Evolutionary conservation across 2,113 vertebrate genomes (phyloP).

Genomic region (Ivindomyrus marchei): DNA sequence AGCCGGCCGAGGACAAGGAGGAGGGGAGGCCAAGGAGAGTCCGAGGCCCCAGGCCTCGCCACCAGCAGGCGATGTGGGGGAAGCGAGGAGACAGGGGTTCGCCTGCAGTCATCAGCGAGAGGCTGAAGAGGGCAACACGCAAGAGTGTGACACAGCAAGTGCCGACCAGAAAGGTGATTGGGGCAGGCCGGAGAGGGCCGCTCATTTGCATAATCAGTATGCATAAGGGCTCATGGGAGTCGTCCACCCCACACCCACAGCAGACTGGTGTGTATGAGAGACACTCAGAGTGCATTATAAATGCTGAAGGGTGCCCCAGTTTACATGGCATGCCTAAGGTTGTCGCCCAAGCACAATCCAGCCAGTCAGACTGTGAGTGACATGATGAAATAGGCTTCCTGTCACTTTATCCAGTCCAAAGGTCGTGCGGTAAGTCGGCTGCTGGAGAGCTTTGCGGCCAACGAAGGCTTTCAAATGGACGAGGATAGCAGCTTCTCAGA

Average conservation of each 20-base stretch:
- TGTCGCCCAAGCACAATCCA: neutral
- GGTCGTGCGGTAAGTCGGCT: constrained; percentile 81
- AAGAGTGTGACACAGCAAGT: constrained; percentile 53
- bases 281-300: neutral
- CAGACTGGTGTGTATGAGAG: neutral
- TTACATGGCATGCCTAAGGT: neutral
- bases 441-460: constrained; percentile 81
- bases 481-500: constrained; percentile 88
- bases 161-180: constrained; percentile 46
- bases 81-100: constrained; percentile 40
- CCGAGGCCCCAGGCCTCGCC: constrained; percentile 43
- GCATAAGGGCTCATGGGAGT: neutral
- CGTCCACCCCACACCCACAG: neutral
- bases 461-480: constrained; percentile 77
- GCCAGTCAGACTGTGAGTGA: neutral
- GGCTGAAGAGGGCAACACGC: constrained; percentile 59
- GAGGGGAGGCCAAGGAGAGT: constrained; percentile 52
- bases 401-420: constrained; percentile 50
- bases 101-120: constrained; percentile 50
- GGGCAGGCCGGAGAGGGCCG: no score
- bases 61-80: constrained; percentile 30
- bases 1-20: constrained; percentile 43
- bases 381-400: neutral
- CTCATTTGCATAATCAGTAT: neutral
- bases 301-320: neutral